These are phyloP conservation scores for Phoxinus phoxinus DNA, from an alignment of 2,113 vertebrate species.

Conservation along the genomic window DNA sequence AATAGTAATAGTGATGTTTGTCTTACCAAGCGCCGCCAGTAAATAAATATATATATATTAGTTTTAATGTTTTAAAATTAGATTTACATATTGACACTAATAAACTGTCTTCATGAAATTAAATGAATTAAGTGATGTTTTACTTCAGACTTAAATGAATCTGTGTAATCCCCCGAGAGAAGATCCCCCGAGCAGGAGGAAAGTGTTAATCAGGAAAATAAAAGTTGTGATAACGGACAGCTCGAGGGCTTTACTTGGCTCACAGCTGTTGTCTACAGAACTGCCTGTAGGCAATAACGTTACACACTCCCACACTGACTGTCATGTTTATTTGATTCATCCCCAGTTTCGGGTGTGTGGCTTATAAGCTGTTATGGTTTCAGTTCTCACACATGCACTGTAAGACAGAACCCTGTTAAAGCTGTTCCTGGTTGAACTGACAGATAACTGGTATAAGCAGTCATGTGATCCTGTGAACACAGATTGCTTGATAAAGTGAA, in stretches of 20 bases:
- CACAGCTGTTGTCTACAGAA: constrained; percentile 50
- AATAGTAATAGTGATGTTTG: too few relatives aligned
- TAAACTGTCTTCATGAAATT: background rate
- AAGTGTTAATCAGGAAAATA: constrained; percentile 8
- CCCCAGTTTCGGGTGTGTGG: constrained; percentile 50
- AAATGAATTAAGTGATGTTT: background rate
- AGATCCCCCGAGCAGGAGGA: background rate
- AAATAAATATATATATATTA: too few relatives aligned
- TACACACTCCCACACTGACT: constrained; percentile 33
- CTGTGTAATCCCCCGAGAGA: background rate
- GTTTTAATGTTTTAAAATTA: background rate
- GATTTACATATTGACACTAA: background rate
- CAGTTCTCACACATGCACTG: constrained; percentile 37
- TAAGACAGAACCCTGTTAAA: background rate
- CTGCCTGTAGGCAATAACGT: constrained; percentile 69
- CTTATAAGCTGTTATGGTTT: constrained; percentile 51
- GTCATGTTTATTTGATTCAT: constrained; percentile 38
- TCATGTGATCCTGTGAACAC: constrained; percentile 12
- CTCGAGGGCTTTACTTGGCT: constrained; percentile 29
- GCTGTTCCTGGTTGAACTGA: background rate
- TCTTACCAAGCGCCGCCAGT: too few relatives aligned
- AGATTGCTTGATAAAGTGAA: constrained; percentile 7
- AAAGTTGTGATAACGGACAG: background rate
- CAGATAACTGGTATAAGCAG: constrained; percentile 7
- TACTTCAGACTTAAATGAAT: background rate